Base-by-base conservation (phyloP, 2,888 invertebrate genomes). In the Heliconius ismenius region DNA sequence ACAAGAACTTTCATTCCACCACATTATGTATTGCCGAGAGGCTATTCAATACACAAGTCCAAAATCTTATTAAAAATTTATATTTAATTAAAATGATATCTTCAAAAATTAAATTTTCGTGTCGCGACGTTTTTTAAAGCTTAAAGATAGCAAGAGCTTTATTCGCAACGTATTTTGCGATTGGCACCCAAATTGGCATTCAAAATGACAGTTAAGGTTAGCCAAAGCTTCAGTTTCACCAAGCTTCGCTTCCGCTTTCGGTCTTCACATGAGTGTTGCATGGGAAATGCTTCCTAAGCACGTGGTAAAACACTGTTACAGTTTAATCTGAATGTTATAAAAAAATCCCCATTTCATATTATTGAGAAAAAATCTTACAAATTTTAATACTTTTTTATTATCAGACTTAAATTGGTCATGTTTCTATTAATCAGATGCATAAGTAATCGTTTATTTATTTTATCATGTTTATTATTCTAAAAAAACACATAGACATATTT, bases 181-280 rank as follows among this genome's bases (percentile, higher is more conserved):
- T 67, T 65, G 67, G 43, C 36, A 43, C 21, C 62, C 39, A 68
- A 72, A 70, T 49, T 49, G 64, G 24, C 21, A 63, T 62, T 49
- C 7, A 74, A 36, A 65, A 76, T 62, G 54, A 79, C 28, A 74
- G 43, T 65, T 28, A 84, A 82, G 89, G 83, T 83, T 81, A 82
- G 81, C 82, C 82, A 78, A 81, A 81, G 83, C 84, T 84, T 85
- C 84, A 84, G 84, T 85, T 86, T 84, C 85, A 83, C 79, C 75
- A 79, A 83, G 83, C 83, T 83, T 79, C 73, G 76, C 83, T 90
- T 88, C 83, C 86, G 84, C 91, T 91, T 91, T 90, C 78, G 80
- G 82, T 83, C 82, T 88, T 79, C 82, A 83, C 86, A 82, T 82
- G 83, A 85, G 79, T 84, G 80, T 79, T 81, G 82, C 80, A 83